Evolutionary conservation across 1,140 invertebrate species (phyloP), one percentile per base, ranked within the genome.

Genomic region (Zaprionus taronus): DNA sequence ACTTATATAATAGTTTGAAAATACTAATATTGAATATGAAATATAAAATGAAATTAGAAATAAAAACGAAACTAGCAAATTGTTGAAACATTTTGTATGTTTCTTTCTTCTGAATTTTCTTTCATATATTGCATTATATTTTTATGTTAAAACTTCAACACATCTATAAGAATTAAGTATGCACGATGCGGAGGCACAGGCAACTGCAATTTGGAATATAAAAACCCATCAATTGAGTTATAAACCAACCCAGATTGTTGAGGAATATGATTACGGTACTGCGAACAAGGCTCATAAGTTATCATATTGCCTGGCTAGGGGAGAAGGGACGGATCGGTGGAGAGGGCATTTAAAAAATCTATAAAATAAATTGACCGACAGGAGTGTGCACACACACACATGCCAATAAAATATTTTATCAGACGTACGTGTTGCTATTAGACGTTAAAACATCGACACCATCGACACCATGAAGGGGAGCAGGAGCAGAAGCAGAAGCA

Each of bases 401-500:
- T 87, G 81, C 85, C 86, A 90, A 90, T 90, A 90, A 90, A 90
- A 90, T 90, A 90, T 90, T 90, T 90, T 90, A 90, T 90, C 86
- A 90, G 80, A 72, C 77, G 85, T 82, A 90, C 85, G 85, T 90
- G 85, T 81, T 82, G 86, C 85, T 90, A 90, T 90, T 90, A 90
- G 86, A 71, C 67, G 67, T 56, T 71, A 63, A 76, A 68, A 61
- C 78, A 62, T 67, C 65, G 58, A 56, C 76, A 61, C 44, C 71
- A 63, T 49, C 44, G 44, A 20, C 20, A 31, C 15, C 7, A 34
- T 4, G 9, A 34, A 0, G 9, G 9, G 2, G 41, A 14, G 1
- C 61, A 31, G 31, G 31, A 34, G 9, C 31, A 31, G 6, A 24
- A 6, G 1, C 61, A 31, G 22, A 1, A n/a, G 53, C 61, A 31